A percentile compares a stretch with the other conserved stretches of the same genome.
phyloP scores from a whole-genome alignment of 2,888 invertebrate genomes.

The Gandaritis pyraliata region DNA sequence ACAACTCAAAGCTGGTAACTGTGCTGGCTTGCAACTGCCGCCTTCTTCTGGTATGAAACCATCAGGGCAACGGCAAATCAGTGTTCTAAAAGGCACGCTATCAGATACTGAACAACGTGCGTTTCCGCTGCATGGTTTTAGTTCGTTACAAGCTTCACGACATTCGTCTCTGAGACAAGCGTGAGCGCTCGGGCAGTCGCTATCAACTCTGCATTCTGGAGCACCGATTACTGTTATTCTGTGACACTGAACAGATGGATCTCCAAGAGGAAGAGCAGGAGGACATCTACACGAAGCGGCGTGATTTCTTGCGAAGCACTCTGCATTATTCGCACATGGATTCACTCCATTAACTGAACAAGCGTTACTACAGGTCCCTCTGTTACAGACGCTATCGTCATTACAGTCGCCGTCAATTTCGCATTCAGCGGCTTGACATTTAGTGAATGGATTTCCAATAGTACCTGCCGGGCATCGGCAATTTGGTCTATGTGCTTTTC shows the following conservation, averaged over 20 bases:
- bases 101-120: constrained; percentile 93
- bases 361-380: constrained; percentile 91
- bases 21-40: constrained; percentile 90
- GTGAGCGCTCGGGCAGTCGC: constrained; percentile 91
- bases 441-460: constrained; percentile 91
- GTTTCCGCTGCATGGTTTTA: constrained; percentile 90
- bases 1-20: constrained; percentile 90
- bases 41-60: constrained; percentile 92
- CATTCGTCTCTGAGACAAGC: constrained; percentile 92
- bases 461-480: constrained; percentile 92
- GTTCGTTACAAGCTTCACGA: constrained; percentile 90
- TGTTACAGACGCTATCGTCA: constrained; percentile 88
- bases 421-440: constrained; percentile 91
- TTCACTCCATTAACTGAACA: constrained; percentile 87
- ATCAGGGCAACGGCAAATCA: constrained; percentile 94
- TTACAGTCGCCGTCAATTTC: constrained; percentile 92
- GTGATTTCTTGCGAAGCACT: constrained; percentile 92
- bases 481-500: constrained; percentile 90
- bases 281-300: constrained; percentile 93
- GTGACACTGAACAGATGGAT: constrained; percentile 91
- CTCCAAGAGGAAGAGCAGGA: constrained; percentile 89
- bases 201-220: constrained; percentile 90
- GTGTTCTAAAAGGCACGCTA: constrained; percentile 93
- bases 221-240: constrained; percentile 75
- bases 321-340: constrained; percentile 93